phyloP scores from a whole-genome alignment of 2,113 vertebrate genomes.

The Gambusia holbrooki region DNA sequence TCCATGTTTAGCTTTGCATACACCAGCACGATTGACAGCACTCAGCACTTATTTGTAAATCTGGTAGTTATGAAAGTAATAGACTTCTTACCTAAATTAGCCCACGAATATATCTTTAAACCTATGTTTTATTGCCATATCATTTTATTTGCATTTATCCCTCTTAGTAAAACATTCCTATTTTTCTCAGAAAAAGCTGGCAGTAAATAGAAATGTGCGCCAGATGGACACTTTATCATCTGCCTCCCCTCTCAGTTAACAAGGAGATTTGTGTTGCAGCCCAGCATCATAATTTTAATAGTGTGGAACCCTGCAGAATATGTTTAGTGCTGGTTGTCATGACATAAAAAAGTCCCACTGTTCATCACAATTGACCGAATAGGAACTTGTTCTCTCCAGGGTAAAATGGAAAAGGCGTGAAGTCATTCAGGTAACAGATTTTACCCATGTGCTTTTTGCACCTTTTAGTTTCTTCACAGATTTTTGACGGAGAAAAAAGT shows the following conservation, averaged over 20 bases:
- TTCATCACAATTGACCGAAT: background rate
- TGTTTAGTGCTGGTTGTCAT: constrained; percentile 13
- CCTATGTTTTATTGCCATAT: background rate
- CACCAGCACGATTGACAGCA: no score
- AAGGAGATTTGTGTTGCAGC: constrained; percentile 19
- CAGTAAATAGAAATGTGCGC: background rate
- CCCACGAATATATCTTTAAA: background rate
- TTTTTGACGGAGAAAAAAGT: no score
- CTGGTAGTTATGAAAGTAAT: background rate
- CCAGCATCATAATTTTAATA: constrained; percentile 20
- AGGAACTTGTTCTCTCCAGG: background rate
- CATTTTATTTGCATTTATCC: constrained; percentile 1
- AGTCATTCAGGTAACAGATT: background rate
- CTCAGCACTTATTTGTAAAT: background rate
- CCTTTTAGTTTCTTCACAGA: background rate
- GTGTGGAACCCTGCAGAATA: constrained; percentile 17
- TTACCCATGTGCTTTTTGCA: background rate
- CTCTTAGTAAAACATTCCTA: background rate
- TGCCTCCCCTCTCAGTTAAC: constrained; percentile 31
- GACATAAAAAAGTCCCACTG: background rate
- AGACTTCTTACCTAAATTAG: background rate
- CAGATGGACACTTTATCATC: constrained; percentile 49
- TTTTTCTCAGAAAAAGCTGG: background rate
- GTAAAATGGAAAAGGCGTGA: background rate
- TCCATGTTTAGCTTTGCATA: no score